Conservation (phyloP, 2,113 vertebrate genomes). For the Myotis davidii region DNA sequence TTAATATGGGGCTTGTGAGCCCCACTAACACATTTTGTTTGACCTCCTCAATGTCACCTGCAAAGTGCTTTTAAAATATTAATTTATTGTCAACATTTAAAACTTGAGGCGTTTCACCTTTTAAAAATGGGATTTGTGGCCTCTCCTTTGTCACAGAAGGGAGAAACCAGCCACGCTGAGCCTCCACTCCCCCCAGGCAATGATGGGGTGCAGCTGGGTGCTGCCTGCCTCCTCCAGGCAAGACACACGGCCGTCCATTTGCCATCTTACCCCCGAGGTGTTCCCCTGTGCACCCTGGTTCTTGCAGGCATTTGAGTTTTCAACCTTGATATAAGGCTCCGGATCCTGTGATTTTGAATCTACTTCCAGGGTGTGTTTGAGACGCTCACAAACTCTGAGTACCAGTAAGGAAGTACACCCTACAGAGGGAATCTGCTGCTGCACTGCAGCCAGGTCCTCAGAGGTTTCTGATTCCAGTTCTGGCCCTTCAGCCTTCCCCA, state of each 20-base stretch:
- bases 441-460: background rate
- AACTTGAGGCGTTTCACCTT: background rate
- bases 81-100: background rate
- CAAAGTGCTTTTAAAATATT: background rate
- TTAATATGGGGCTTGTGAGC: no score
- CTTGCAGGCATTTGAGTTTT: background rate
- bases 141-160: background rate
- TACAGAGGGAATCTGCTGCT: background rate
- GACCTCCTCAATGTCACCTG: background rate
- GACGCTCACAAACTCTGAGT: background rate
- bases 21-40: background rate
- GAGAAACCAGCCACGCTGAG: background rate
- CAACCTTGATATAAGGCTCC: background rate
- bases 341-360: background rate
- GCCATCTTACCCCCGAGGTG: rapidly evolving
- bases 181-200: background rate
- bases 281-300: background rate
- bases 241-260: background rate
- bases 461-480: background rate
- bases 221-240: background rate
- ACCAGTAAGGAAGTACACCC: background rate
- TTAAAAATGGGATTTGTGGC: background rate
- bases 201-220: rapidly evolving
- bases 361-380: background rate
- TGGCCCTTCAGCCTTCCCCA: background rate